These are phyloP conservation scores for Halyomorpha halys DNA, from an alignment of 1,140 invertebrate genomes.

Conservation along the genomic window DNA sequence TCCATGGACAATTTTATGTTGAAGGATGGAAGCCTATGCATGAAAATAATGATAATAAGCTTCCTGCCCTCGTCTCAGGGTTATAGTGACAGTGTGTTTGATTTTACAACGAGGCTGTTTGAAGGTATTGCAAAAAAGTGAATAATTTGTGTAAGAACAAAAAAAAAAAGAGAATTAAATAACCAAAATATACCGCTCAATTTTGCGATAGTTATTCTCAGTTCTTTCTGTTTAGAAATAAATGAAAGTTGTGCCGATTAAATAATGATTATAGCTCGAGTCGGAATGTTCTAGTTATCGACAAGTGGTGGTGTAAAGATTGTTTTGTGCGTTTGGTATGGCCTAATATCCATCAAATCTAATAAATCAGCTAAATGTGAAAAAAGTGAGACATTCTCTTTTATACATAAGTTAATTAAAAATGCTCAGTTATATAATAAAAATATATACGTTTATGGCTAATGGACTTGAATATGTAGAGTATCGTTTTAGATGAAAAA, in stretches of 20 bases:
- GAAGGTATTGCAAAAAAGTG: too few relatives aligned
- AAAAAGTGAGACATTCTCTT: slow-evolving; percentile 15
- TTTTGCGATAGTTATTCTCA: slow-evolving; percentile 10
- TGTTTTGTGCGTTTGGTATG: slow-evolving; percentile 16
- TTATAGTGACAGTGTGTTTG: too few relatives aligned
- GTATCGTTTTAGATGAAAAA: slow-evolving; percentile 21
- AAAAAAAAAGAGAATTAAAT: too few relatives aligned
- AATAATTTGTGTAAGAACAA: too few relatives aligned
- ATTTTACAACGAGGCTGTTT: too few relatives aligned
- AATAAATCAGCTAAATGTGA: slow-evolving; percentile 18
- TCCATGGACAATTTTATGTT: too few relatives aligned
- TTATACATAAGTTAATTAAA: slow-evolving; percentile 16
- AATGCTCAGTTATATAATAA: slow-evolving; percentile 22
- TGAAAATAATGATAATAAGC: too few relatives aligned
- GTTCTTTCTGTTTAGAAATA: background rate
- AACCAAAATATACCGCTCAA: slow-evolving; percentile 5
- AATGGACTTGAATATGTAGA: slow-evolving; percentile 16
- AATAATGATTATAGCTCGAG: too few relatives aligned
- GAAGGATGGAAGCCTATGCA: too few relatives aligned
- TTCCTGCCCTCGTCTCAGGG: too few relatives aligned
- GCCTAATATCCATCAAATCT: slow-evolving; percentile 18
- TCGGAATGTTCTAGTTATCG: background rate
- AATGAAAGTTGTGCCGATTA: background rate
- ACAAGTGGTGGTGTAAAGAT: background rate
- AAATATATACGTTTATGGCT: slow-evolving; percentile 18